Evolutionary conservation across 2,888 invertebrate species (phyloP), one percentile per base, ranked within the genome.

Genomic region (Scaptomyza caliginosa): DNA sequence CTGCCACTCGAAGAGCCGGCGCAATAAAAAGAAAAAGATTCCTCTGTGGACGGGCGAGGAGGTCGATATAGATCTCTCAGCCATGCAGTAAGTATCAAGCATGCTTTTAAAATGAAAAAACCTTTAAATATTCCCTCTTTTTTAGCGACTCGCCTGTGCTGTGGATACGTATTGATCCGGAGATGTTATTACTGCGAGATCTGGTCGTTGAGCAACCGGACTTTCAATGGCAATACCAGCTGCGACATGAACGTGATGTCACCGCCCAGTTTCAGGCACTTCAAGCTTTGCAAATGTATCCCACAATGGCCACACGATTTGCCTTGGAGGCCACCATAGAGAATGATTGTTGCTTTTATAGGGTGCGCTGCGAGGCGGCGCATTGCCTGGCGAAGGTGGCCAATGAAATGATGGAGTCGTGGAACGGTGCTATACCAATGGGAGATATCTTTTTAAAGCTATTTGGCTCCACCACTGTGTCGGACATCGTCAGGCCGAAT

Each of bases 1-100:
- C 0, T 99, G 99, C 88, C 99, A 99, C 92, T 99, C 99, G 43
- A 99, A 99, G 92, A 99, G 98, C 88, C 93, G 99, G 65, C 93
- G 98, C 77, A 99, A 99, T 90, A 99, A 99, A 91, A 99, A 99
- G 93, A 99, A 99, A 92, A 99, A 99, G 92, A 99, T 99, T 88
- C 99, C 99, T 0, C 91, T 99, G 1, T 97, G 98, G 89, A 99
- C 99, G 0, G 98, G 99, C 0, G 99, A 99, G 90, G 99, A 99
- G 92, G 98, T 99, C 1, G 99, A 99, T 89, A 99, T 99, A 98
- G 99, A 99, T 92, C 93, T 99, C 2, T 96, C 96, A 67, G 97
- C 97, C 66, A 98, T 99, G 97, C 98, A 99, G 97, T 97, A 92
- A 94, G 95, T 93, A 11, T 2, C 16, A 43, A 11, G 1, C 4